Conservation (phyloP, 2,797 vertebrate species). For the Emydoidea blandingii region DNA sequence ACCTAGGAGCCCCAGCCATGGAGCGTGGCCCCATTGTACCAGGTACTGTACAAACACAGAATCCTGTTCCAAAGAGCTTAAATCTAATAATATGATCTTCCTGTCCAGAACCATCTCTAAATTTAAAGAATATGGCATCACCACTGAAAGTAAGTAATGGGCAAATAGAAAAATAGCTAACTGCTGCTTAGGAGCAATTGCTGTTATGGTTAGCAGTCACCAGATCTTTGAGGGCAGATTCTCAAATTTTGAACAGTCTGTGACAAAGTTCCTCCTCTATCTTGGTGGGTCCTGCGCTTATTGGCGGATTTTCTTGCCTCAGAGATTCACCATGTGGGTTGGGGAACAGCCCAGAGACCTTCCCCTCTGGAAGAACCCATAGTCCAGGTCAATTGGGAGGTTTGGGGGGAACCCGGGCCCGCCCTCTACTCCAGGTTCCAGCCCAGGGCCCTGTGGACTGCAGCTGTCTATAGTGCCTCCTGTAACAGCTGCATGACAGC, state of each 20-base stretch:
- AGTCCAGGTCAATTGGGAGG: too few species aligned
- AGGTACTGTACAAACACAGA: neutral
- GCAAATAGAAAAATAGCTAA: neutral
- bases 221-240: neutral
- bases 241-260: neutral
- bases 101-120: neutral
- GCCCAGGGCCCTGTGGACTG: too few species aligned
- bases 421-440: too few species aligned
- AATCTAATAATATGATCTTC: neutral
- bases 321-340: too few species aligned
- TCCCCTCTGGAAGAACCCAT: too few species aligned
- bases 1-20: neutral
- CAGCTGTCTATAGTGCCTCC: too few species aligned
- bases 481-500: too few species aligned
- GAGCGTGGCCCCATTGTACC: neutral
- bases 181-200: neutral
- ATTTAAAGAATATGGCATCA: rapidly evolving
- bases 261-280: too few species aligned
- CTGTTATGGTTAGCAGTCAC: neutral
- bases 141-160: neutral
- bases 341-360: too few species aligned
- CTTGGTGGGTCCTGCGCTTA: too few species aligned
- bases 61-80: neutral
- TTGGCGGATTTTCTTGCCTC: too few species aligned
- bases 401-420: too few species aligned